Evolutionary conservation across 2,797 vertebrate genomes (phyloP), one percentile per base, ranked within the genome.

Genomic region (Coilia nasus): DNA sequence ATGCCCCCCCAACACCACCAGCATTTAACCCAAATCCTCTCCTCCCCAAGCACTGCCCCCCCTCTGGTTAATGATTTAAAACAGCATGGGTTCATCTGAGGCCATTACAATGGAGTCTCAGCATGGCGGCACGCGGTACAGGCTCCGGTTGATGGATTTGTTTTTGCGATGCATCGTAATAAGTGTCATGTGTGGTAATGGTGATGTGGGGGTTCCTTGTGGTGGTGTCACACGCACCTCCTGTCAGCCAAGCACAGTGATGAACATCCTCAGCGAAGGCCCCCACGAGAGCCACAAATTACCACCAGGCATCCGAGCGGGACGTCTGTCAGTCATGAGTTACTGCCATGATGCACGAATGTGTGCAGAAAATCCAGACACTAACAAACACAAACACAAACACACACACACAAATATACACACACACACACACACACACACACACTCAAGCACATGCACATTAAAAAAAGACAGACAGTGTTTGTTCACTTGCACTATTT

Each of bases 71-170:
- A 78, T 41, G 71, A 78, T 78, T 78, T 78, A 44, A 15, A 78
- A 44, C 71, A 17, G 41, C 31, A 44, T 17, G 35, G 71, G 71
- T 78, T 78, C 71, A 31, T 44, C 71, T 78, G 71, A 78, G 71
- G 71, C 14, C 35, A 35, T 5, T 3, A 3, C 35, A 21, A 44
- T 41, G 35, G 15, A 44, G 71, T 41, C 71, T 0, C 35, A 2
- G 19, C 19, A 6, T 25, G 19, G 35, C 17, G 17, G 28, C 14
- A 23, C 67, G 11, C 67, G 6, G 67, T 11, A 14, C 64, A 3
- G 25, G 23, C 15, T 41, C 5, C 23, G 3, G 64, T 14, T 31
- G 64, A 28, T 0, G 14, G 35, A 15, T 21, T 41, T 35, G 71
- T 19, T 41, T 41, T 31, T 31, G 64, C 14, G 12, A 31, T 11